Conservation (phyloP, 1,140 invertebrate species). For the Macrobrachium rosenbergii region DNA sequence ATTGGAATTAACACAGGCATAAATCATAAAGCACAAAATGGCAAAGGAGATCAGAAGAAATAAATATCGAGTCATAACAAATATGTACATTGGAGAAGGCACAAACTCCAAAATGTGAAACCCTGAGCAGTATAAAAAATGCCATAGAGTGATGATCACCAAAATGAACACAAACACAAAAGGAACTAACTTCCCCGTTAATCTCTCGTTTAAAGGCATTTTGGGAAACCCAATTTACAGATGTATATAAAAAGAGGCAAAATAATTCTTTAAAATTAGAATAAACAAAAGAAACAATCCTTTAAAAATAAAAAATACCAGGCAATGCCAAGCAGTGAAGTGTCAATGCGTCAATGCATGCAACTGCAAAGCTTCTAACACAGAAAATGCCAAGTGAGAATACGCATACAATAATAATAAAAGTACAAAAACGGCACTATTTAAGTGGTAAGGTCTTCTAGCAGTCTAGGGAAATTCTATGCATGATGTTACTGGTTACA, state of each 20-base stretch:
- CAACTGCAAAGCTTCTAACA: no score
- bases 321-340: no score
- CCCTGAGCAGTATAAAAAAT: constrained; percentile 41
- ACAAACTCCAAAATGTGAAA: constrained; percentile 38
- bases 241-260: neutral
- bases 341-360: no score
- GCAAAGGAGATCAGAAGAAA: constrained; percentile 48
- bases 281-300: neutral
- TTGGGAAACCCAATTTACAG: neutral
- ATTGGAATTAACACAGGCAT: constrained; percentile 58
- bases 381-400: no score
- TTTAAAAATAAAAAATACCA: neutral
- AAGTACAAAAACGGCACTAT: no score
- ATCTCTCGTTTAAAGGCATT: constrained; percentile 50
- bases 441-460: no score
- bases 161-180: constrained; percentile 44
- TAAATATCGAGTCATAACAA: constrained; percentile 47
- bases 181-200: constrained; percentile 45
- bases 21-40: constrained; percentile 56
- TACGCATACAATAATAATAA: no score
- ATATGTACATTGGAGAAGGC: constrained; percentile 52
- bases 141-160: constrained; percentile 46
- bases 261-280: neutral
- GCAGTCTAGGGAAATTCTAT: no score
- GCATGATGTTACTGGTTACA: no score